Base-by-base conservation (phyloP, 1,140 invertebrate species). In the Drosophila bocqueti region DNA sequence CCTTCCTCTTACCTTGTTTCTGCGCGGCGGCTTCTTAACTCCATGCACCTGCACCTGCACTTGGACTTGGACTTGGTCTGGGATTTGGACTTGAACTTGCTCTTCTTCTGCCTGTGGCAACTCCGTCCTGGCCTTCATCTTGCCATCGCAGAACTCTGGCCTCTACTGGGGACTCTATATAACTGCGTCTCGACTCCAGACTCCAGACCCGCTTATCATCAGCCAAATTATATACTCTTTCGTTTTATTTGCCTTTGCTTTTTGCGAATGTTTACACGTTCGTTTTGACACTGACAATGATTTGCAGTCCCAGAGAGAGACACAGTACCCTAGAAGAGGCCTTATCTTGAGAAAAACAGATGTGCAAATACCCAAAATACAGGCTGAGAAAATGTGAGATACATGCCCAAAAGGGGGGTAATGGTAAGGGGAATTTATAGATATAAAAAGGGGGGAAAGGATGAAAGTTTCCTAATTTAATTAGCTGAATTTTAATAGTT, bases 251-350 rank as follows among this genome's bases (percentile, higher is more conserved):
- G 36, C 64, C 45, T 52, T 52, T 43, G 34, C 24, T 40, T 69
- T 68, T 68, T 36, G 63, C 66, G 54, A 57, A 13, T 68, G 46
- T 68, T 66, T 66, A 66, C 59, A 31, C 21, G 54, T 57, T 26
- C 31, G 21, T 18, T 65, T 66, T 68, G 63, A 68, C 63, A 68
- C 46, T 69, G 66, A 69, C 66, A 69, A 69, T 68, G 45, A 68
- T 68, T 52, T 34, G 63, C 36, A 16, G 36, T 7, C 13, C 13
- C 21, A 0, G 29, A 29, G 29, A 0, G 29, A 21, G 52, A 38
- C 18, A 24, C 15, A 55, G 52, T 36, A 16, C n/a, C 8, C 15
- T 40, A 13, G 4, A 34, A 13, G 31, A 52, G n/a, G n/a, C 10
- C 36, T 57, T 40, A 57, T 40, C 54, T 34, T 16, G 6, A 6